phyloP scores from a whole-genome alignment of 2,797 vertebrate genomes.

The Phataginus tricuspis region DNA sequence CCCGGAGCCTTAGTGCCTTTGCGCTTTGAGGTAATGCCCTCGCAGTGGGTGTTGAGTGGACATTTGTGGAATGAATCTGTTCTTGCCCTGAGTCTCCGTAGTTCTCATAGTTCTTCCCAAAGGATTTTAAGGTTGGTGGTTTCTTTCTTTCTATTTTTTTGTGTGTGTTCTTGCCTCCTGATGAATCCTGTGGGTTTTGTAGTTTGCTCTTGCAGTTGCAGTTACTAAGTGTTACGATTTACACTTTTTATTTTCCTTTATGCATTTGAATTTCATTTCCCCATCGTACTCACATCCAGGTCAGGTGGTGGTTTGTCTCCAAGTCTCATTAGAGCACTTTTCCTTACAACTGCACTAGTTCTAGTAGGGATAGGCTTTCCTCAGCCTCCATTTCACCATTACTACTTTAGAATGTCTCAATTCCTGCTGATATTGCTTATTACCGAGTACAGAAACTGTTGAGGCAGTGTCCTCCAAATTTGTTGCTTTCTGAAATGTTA shows the following conservation, averaged over 20 bases:
- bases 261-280: not conserved
- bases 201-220: not conserved
- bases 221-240: not conserved
- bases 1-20: rapidly evolving
- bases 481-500: not conserved
- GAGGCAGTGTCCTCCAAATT: not conserved
- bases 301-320: not conserved
- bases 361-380: rapidly evolving
- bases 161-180: not conserved
- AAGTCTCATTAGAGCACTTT: rapidly evolving
- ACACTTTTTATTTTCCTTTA: not conserved
- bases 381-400: not conserved
- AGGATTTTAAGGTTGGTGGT: not conserved
- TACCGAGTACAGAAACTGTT: rapidly evolving
- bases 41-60: rapidly evolving
- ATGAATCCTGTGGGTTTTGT: rapidly evolving
- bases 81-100: not conserved
- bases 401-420: not conserved
- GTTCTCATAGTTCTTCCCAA: not conserved
- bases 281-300: rapidly evolving
- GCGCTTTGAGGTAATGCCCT: rapidly evolving
- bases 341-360: not conserved
- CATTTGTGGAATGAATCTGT: rapidly evolving
- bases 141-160: no score
- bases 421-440: rapidly evolving